These are phyloP conservation scores for Pollicipes pollicipes DNA, from an alignment of 1,140 invertebrate species.

Conservation along the genomic window DNA sequence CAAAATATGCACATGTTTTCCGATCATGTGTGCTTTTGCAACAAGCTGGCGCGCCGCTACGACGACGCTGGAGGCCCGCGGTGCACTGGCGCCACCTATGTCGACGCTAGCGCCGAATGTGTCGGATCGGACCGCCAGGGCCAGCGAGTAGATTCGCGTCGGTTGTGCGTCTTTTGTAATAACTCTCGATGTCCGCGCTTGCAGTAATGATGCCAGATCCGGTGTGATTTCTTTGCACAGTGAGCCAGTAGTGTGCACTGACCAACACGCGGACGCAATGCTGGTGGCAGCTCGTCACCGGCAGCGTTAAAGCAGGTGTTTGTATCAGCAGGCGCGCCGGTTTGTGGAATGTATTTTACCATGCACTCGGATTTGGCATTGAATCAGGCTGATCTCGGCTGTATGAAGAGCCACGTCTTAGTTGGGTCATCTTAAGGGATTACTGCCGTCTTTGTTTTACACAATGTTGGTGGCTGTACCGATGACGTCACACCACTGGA, in stretches of 20 bases:
- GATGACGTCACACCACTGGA: too few relatives aligned
- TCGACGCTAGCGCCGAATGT: not conserved
- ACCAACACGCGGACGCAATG: too few relatives aligned
- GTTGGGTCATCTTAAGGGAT: too few relatives aligned
- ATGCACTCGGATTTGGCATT: not conserved
- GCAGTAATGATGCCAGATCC: not conserved
- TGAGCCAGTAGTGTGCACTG: not conserved
- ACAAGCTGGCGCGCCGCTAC: not conserved
- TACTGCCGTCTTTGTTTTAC: too few relatives aligned
- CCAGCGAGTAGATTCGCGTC: not conserved
- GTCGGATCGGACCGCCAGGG: too few relatives aligned
- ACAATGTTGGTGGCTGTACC: too few relatives aligned
- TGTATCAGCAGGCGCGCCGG: too few relatives aligned
- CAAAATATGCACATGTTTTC: not conserved
- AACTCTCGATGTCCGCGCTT: not conserved
- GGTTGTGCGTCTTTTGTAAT: not conserved
- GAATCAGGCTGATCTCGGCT: too few relatives aligned
- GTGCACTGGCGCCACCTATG: not conserved
- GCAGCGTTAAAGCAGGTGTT: too few relatives aligned
- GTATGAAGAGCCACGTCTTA: too few relatives aligned
- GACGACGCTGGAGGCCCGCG: not conserved
- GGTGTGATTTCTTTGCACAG: not conserved
- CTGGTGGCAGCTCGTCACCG: not conserved
- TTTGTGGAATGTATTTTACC: too few relatives aligned
- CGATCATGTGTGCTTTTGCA: slow-evolving; percentile 1